Base-by-base conservation (phyloP, 2,888 invertebrate genomes). In the Drosophila percnosoma region DNA sequence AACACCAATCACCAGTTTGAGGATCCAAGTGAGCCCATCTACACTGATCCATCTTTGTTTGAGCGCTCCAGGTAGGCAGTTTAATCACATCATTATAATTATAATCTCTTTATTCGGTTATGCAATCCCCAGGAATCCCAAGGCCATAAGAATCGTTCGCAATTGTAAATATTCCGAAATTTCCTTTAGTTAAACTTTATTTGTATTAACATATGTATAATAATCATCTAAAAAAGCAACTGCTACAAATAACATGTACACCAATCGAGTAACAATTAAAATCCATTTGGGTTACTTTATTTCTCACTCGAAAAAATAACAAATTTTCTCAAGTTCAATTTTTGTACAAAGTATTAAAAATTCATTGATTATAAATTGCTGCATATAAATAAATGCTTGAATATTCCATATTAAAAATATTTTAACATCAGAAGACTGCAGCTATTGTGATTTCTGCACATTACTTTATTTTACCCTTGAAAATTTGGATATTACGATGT, bases 11-110 rank as follows among this genome's bases (percentile, higher is more conserved):
- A 91, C 61, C 92, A 93, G 59, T 97, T 97, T 90, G 97, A 97
- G 91, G 97, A 98, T 92, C 98, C 98, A 42, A 98, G 97, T 91
- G 98, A 98, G 92, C 98, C 98, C 1, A 98, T 98, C 85, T 98
- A 98, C 93, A 98, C 98, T 0, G 98, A 98, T 93, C 98, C 98
- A 0, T 97, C 97, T 3, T 94, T 98, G 42, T 98, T 98, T 91
- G 98, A 98, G 93, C 95, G 97, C 80, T 97, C 97, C 36, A 94
- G 96, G 90, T 97, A 40, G 10, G 48, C 15, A 29, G n/a, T 4
- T 29, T 27, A 55, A 33, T 57, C 29, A 51, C n/a, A n/a, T 58
- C 49, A 24, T 55, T 18, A 31, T 57, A 27, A n/a, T 21, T 4
- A 42, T 10, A 11, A 54, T 48, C n/a, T 54, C 31, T 49, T 31